Percentiles rank a stretch among this genome's conserved stretches.
phyloP scores from a whole-genome alignment of 1,140 invertebrate species.

The Odontomachus brunneus region DNA sequence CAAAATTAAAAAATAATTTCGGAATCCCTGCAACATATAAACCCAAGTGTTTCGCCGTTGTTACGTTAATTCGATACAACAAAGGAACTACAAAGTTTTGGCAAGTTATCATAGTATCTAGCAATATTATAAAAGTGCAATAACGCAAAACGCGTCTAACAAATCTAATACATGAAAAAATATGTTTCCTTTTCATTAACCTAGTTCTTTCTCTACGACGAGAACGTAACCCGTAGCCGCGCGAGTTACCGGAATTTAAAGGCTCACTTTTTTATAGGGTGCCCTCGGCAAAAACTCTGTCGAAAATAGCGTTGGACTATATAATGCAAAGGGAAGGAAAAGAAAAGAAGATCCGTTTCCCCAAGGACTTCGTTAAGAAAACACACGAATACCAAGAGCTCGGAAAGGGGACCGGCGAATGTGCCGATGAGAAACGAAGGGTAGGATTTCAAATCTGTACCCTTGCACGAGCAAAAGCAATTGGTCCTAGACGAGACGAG shows the following conservation, averaged over 20 bases:
- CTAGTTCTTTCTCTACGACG: conserved; percentile 10
- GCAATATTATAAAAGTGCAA: conserved; percentile 41
- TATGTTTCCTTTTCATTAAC: conserved; percentile 1
- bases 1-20: too few species aligned
- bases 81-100: too few species aligned
- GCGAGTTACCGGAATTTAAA: neutral
- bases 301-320: neutral
- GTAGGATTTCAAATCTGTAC: neutral
- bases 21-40: too few species aligned
- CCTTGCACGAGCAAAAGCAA: neutral
- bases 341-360: conserved; percentile 6
- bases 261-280: conserved; percentile 13
- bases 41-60: too few species aligned
- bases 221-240: conserved; percentile 10
- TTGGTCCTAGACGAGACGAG: conserved; percentile 39
- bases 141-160: neutral
- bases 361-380: too few species aligned
- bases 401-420: neutral
- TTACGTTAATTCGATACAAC: too few species aligned
- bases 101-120: conserved; percentile 15
- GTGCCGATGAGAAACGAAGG: conserved; percentile 14
- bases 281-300: conserved; percentile 24
- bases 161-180: too few species aligned
- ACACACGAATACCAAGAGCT: too few species aligned
- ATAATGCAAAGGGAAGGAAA: conserved; percentile 7